phyloP scores from a whole-genome alignment of 2,888 invertebrate species.

The Apoderus coryli region DNA sequence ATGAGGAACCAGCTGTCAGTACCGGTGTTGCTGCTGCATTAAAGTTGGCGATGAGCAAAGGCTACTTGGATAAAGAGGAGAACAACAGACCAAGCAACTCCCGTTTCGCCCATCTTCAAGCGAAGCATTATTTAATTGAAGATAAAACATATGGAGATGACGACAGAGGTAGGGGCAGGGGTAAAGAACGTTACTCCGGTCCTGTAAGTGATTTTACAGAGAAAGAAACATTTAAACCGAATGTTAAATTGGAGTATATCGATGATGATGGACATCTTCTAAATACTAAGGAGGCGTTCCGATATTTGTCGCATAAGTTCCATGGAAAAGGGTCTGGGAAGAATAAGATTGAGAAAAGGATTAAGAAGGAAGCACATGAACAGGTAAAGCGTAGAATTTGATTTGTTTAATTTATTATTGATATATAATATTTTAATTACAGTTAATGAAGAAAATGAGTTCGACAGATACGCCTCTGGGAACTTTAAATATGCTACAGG shows the following conservation, averaged over 20 bases:
- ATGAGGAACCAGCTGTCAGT: slow-evolving; percentile 84
- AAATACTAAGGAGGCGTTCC: too few relatives aligned
- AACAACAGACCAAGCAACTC: slow-evolving; percentile 57
- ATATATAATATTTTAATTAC: too few relatives aligned
- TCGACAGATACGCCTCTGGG: too few relatives aligned
- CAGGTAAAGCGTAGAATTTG: too few relatives aligned
- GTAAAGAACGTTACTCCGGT: slow-evolving; percentile 61
- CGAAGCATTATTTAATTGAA: slow-evolving; percentile 67
- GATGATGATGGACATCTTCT: slow-evolving; percentile 91
- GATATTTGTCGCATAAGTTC: too few relatives aligned
- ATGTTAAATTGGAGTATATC: slow-evolving; percentile 91
- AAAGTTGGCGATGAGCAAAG: slow-evolving; percentile 83
- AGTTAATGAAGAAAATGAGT: slow-evolving; percentile 94
- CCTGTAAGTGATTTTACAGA: slow-evolving; percentile 87
- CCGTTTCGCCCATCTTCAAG: slow-evolving; percentile 59
- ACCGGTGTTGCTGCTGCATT: too few relatives aligned
- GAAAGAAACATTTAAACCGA: slow-evolving; percentile 79
- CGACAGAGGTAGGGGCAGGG: slow-evolving; percentile 42
- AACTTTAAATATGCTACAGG: slow-evolving; percentile 84
- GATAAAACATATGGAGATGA: slow-evolving; percentile 69
- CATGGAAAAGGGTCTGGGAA: too few relatives aligned
- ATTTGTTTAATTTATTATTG: too few relatives aligned
- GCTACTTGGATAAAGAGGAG: slow-evolving; percentile 70
- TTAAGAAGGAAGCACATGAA: too few relatives aligned
- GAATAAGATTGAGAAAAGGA: too few relatives aligned